Evolutionary conservation across 2,113 vertebrate species (phyloP).

Genomic region (Eurypyga helias): DNA sequence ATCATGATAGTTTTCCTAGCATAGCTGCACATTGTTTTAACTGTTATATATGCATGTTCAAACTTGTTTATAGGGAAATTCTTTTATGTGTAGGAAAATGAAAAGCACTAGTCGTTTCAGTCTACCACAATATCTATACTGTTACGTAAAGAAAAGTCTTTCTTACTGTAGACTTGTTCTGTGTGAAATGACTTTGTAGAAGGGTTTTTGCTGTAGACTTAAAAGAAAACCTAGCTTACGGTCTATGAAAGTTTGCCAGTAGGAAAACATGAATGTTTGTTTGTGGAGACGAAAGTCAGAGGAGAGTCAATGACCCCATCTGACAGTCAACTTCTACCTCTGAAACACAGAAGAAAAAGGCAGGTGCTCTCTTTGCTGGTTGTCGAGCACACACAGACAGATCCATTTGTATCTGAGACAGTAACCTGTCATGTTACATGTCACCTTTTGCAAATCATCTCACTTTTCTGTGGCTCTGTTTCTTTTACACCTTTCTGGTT

Average conservation of each 20-base stretch:
- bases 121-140: not conserved
- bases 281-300: not conserved
- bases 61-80: not conserved
- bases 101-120: not conserved
- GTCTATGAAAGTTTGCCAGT: not conserved
- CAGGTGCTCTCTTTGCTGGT: not conserved
- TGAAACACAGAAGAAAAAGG: not conserved
- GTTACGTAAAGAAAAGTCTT: not conserved
- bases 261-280: not conserved
- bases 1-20: not conserved
- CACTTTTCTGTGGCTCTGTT: not conserved
- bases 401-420: not conserved
- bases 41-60: not conserved
- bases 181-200: not conserved
- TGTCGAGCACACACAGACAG: fast-evolving
- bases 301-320: too few relatives aligned
- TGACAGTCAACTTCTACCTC: not conserved
- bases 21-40: not conserved
- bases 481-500: not conserved
- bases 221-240: not conserved
- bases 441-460: not conserved
- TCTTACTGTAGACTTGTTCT: not conserved
- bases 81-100: not conserved
- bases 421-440: not conserved
- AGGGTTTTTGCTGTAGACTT: not conserved